These are phyloP conservation scores for Oplegnathus fasciatus DNA, from an alignment of 2,113 vertebrate genomes.

Conservation along the genomic window DNA sequence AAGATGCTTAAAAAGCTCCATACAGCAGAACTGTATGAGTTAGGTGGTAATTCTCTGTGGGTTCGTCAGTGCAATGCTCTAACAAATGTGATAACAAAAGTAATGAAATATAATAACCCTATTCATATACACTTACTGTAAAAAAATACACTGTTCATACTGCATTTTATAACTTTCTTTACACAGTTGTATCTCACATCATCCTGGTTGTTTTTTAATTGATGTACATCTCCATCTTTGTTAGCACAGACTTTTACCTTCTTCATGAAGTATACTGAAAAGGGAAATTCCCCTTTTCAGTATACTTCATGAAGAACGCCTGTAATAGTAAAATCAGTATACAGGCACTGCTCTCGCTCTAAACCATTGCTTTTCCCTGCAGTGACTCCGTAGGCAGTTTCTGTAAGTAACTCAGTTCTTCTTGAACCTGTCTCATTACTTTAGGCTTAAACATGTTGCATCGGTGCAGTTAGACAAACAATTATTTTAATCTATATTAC, in stretches of 20 bases:
- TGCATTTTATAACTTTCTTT: background rate
- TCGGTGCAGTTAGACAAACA: background rate
- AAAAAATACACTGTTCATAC: background rate
- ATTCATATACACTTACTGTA: background rate
- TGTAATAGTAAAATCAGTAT: background rate
- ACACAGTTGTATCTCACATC: background rate
- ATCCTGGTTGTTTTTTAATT: background rate
- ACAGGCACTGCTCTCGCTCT: background rate
- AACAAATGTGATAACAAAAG: too few species aligned
- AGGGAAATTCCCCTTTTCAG: background rate
- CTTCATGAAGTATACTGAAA: too few species aligned
- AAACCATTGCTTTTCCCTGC: background rate
- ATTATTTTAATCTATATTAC: background rate
- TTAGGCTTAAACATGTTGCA: constrained; percentile 2
- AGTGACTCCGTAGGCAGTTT: background rate
- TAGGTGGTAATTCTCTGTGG: background rate
- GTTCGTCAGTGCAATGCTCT: background rate
- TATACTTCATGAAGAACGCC: background rate
- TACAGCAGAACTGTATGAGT: background rate
- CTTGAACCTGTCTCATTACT: constrained; percentile 15
- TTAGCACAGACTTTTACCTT: background rate
- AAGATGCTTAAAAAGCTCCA: background rate
- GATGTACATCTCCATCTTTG: background rate
- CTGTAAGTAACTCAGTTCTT: background rate
- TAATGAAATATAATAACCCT: background rate